Evolutionary conservation across 1,140 invertebrate genomes (phyloP).

Genomic region (Habropoda laboriosa): DNA sequence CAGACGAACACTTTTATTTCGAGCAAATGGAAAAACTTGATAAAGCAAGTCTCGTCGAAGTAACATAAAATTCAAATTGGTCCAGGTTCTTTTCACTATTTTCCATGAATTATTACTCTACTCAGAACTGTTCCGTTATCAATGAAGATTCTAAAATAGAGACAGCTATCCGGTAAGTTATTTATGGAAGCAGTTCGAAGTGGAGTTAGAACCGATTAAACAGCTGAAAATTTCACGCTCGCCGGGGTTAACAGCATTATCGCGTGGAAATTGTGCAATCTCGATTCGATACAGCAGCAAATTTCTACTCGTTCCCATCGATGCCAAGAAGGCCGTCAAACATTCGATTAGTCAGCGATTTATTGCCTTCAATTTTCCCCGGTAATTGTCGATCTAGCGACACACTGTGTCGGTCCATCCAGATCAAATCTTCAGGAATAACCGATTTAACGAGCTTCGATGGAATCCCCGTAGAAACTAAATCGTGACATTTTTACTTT

Average conservation of each 20-base stretch:
- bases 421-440: background rate
- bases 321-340: conserved; percentile 7
- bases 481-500: background rate
- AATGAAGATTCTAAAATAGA: background rate
- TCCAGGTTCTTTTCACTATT: background rate
- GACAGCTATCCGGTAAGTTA: too few species aligned
- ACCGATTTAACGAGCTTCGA: background rate
- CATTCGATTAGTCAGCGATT: conserved; percentile 35
- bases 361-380: background rate
- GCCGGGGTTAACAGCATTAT: conserved; percentile 28
- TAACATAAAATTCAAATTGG: too few species aligned
- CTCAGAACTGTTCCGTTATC: background rate
- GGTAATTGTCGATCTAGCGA: background rate
- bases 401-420: background rate
- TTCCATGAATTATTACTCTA: too few species aligned
- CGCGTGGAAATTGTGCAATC: conserved; percentile 50
- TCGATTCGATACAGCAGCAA: conserved; percentile 40
- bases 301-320: conserved; percentile 9
- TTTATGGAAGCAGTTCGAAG: background rate
- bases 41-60: too few species aligned
- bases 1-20: too few species aligned
- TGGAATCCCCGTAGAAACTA: background rate
- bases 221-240: conserved; percentile 1
- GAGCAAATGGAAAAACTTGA: too few species aligned
- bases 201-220: background rate